Evolutionary conservation across 2,888 invertebrate genomes (phyloP), one percentile per base, ranked within the genome.

Genomic region (Colostygia pectinataria): DNA sequence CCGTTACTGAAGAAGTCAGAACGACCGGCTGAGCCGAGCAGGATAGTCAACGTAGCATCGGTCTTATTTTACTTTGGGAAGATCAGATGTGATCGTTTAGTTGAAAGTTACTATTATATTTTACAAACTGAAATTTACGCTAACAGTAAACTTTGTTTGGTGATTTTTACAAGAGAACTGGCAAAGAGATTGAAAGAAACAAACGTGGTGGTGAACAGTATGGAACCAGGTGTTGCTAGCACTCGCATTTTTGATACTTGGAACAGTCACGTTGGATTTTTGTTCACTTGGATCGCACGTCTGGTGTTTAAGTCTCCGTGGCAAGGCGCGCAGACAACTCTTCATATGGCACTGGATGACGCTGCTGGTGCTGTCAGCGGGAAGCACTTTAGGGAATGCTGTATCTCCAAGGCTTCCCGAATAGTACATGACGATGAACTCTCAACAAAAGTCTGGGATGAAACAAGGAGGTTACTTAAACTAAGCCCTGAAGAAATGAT

Each of bases 171-270:
- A 0, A 83, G 91, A 24, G 95, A 96, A 4, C 67, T 96, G 2
- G 93, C 93, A 12, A 92, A 92, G 80, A 91, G 91, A 1, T 67
- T 95, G 64, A 82, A 86, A 66, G 75, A 92, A 2, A 80, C 92
- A 0, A 92, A 92, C 20, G 93, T 97, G 0, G 94, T 95, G 0
- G 94, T 93, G 0, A 96, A 97, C 70, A 94, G 92, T 62, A 85
- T 96, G n/a, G 96, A 97, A 81, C 97, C 97, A 0, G 97, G 97
- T 6, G 91, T 93, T 77, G 94, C 95, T 28, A 94, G 94, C 59
- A 94, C 94, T 0, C 93, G 92, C 10, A 95, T 96, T 29, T 95
- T 93, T 92, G 86, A 63, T 1, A 58, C 60, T 1, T 1, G 36
- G 0, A 59, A 59, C 92, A 48, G 82, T 91, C 0, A 90, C 70